A percentile compares a stretch with the other conserved stretches of the same genome.
These are phyloP conservation scores for Centropristis striata DNA, from an alignment of 2,113 vertebrate genomes.

Conservation along the genomic window DNA sequence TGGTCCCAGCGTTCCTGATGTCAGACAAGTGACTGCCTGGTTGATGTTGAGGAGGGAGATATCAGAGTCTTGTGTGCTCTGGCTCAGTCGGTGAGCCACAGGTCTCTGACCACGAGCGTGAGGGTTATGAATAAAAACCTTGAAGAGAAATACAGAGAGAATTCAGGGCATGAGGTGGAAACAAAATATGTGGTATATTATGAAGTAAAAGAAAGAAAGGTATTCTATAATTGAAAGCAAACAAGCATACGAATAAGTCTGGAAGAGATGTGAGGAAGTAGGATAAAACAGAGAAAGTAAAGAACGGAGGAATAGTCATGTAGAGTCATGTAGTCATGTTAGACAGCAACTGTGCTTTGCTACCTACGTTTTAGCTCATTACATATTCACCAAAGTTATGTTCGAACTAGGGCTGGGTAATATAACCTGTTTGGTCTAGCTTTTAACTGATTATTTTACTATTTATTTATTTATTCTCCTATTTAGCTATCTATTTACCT, in stretches of 20 bases:
- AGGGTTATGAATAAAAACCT: slow-evolving; percentile 99
- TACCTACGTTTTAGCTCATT: neutral
- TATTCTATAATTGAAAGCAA: neutral
- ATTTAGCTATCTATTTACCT: no score
- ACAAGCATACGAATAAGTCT: neutral
- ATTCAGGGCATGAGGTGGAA: neutral
- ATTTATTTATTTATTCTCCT: no score
- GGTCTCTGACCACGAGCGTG: slow-evolving; percentile 88
- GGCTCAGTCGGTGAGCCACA: slow-evolving; percentile 86
- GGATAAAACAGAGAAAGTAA: no score
- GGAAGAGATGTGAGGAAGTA: neutral
- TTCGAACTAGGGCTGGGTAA: no score
- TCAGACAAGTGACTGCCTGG: slow-evolving; percentile 93
- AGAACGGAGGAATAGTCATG: no score
- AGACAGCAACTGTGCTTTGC: neutral
- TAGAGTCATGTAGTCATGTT: no score
- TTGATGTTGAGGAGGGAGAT: slow-evolving; percentile 97
- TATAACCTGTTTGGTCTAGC: no score
- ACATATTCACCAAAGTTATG: no score
- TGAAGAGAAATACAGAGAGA: slow-evolving; percentile 16
- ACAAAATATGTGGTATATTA: neutral
- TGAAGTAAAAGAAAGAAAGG: neutral
- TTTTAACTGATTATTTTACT: no score
- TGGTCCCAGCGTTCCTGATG: slow-evolving; percentile 89
- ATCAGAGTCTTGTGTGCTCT: slow-evolving; percentile 91